Evolutionary conservation across 1,140 invertebrate species (phyloP), one percentile per base, ranked within the genome.

Genomic region (Parasteatoda tepidariorum): DNA sequence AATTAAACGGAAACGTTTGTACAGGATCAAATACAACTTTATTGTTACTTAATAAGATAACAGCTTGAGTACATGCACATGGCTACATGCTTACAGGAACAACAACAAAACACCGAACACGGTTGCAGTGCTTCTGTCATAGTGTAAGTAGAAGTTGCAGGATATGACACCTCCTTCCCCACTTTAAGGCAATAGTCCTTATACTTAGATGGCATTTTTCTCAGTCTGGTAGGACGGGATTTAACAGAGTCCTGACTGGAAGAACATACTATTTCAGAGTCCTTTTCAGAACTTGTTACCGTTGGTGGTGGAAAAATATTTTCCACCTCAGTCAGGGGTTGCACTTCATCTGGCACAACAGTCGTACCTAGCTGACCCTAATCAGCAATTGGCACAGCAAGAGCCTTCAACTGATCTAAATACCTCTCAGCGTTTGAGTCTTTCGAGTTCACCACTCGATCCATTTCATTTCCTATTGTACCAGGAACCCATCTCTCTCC

Each of bases 401-500:
- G 62, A 66, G 24, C 3, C 9, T 22, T 26, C 28, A 66, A n/a
- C 26, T 62, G 59, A 24, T 62, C 59, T 2, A 24, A 22, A 26
- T 62, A 24, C 59, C 59, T 62, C 24, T 62, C 59, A 22, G 59
- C 59, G 11, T 11, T 22, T 26, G 26, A 62, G 2, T 24, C 59
- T 26, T 24, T 24, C 26, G 59, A 24, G 9, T 24, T 15, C 26
- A 22, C 59, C 26, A 62, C 59, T 11, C 59, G 18, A 4, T n/a
- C 18, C 59, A 62, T 62, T 62, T 62, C 26, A 1, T 18, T 62
- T 11, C 59, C 59, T 62, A 62, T 62, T 2, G 59, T 15, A 3
- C 64, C 64, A 9, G 31, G 31, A 67, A 67, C 64, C 64, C 64
- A 67, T 22, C 64, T 67, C 15, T 6, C 64, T 24, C 64, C 64